phyloP scores from a whole-genome alignment of 2,113 vertebrate species.

The Carollia perspicillata region DNA sequence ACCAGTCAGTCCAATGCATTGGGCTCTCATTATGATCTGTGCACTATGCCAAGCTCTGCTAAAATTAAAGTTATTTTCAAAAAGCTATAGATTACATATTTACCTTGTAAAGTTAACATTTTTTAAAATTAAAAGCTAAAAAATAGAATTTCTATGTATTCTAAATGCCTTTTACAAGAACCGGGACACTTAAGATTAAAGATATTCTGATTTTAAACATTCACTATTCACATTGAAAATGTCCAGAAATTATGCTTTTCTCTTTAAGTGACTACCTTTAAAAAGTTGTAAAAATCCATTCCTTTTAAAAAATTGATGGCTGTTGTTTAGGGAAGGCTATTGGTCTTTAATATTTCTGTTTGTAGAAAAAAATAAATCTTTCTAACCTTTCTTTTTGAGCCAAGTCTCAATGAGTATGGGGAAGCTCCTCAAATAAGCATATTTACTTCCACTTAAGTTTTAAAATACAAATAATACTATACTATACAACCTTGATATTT shows the following conservation, averaged over 20 bases:
- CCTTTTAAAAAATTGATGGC: neutral
- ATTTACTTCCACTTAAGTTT: neutral
- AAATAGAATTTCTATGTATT: neutral
- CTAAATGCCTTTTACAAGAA: neutral
- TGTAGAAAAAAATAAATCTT: neutral
- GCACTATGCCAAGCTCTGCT: neutral
- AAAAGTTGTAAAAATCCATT: neutral
- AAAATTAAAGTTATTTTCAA: slow-evolving; percentile 15
- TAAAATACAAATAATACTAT: neutral
- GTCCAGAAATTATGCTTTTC: neutral
- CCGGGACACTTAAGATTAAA: neutral
- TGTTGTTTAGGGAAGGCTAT: neutral
- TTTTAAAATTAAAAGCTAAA: slow-evolving; percentile 6
- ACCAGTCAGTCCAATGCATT: neutral
- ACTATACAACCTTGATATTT: neutral
- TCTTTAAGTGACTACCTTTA: neutral
- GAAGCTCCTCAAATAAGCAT: neutral
- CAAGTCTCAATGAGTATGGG: neutral
- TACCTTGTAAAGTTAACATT: neutral
- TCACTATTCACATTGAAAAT: neutral
- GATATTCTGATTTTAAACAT: neutral
- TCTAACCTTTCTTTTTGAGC: neutral
- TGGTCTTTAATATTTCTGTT: neutral
- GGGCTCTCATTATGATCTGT: neutral
- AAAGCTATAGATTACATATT: neutral